phyloP scores from a whole-genome alignment of 2,797 vertebrate species.

The Cynopterus sphinx region DNA sequence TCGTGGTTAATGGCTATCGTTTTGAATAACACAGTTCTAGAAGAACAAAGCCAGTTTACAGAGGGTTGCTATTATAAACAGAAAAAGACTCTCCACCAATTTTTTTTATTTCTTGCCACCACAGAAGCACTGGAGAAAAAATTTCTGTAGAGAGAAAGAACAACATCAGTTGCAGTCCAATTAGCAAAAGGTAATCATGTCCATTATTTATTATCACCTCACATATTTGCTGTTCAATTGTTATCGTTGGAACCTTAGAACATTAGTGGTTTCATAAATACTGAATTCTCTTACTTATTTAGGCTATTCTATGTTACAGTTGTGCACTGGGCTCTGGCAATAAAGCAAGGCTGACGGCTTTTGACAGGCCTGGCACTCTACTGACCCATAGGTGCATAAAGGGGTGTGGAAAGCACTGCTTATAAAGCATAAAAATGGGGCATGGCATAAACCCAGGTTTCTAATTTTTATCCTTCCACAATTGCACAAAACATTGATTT shows the following conservation, averaged over 20 bases:
- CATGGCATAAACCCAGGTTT: constrained; percentile 30
- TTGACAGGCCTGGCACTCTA: neutral
- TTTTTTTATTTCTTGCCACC: neutral
- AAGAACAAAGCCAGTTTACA: neutral
- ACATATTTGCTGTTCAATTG: constrained; percentile 54
- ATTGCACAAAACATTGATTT: constrained; percentile 45
- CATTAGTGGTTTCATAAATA: constrained; percentile 71
- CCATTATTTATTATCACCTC: constrained; percentile 41
- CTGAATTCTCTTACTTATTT: constrained; percentile 55
- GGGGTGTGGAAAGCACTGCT: neutral
- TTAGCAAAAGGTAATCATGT: neutral
- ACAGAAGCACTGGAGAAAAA: neutral
- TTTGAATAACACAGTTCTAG: neutral
- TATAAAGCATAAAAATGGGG: neutral
- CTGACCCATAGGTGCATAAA: neutral
- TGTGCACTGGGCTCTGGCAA: fast-evolving
- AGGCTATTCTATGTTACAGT: constrained; percentile 71
- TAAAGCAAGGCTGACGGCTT: neutral
- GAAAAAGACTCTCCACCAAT: neutral
- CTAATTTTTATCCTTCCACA: constrained; percentile 50
- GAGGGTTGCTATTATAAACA: neutral
- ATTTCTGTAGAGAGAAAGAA: neutral
- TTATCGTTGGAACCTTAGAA: constrained; percentile 55
- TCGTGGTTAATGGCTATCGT: neutral
- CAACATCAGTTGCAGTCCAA: neutral